Evolutionary conservation across 2,113 vertebrate species (phyloP), one percentile per base, ranked within the genome.

Genomic region (Cyanoliseus patagonus): DNA sequence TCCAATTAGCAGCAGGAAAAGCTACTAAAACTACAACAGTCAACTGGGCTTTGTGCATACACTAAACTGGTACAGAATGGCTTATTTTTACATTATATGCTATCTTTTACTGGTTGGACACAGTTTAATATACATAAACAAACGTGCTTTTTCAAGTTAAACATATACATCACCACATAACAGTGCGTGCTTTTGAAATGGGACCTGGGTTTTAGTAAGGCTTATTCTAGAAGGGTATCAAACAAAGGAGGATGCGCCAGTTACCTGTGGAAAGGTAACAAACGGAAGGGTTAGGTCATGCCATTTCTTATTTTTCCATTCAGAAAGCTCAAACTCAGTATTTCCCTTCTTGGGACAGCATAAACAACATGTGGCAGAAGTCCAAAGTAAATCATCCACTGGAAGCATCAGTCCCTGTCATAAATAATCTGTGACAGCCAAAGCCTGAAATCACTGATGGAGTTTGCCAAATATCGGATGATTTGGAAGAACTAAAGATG

Each of bases 381-480:
- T 70, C 95, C 92, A 90, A 92, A 81, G 61, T 39, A 94, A 96
- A 87, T 73, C 8, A 3, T 49, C 67, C 35, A n/a, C 83, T 92
- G 92, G 88, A 96, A 93, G 77, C 86, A 90, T 55, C 73, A 20
- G 5, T 35, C 49, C 20, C 79, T 17, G 0, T 63, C 69, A 63
- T 88, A 92, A 94, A 96, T 90, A 92, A 94, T 62, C 47, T 35
- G 72, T 62, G 88, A 92, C 73, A 92, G 80, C 77, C 79, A 49
- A 72, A 92, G 95, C 69, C 59, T 81, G 73, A 80, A 96, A 86
- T 83, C 92, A 81, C 1, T 1, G 31, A 23, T 16, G 42, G 69
- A 51, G 52, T 70, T 88, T 92, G 76, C 94, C 94, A 96, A 94
- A 93, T 49, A 72, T 1, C 7, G 27, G 47, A 69, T n/a, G 22